Evolutionary conservation across 2,888 invertebrate species (phyloP).

Genomic region (Zele albiditarsus): DNA sequence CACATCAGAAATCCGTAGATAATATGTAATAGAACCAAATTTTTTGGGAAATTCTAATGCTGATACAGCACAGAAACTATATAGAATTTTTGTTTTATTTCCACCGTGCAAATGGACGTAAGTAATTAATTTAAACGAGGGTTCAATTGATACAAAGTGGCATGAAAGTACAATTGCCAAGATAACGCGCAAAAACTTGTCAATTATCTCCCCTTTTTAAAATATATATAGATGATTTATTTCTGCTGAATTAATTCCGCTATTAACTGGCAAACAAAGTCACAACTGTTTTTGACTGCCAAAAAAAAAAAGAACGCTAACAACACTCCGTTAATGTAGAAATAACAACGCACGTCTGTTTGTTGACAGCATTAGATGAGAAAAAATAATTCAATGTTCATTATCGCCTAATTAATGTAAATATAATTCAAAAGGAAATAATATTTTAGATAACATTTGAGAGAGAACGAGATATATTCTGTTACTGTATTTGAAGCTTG

Average conservation of each 20-base stretch:
- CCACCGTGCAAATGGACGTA: not conserved
- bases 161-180: not conserved
- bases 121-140: not conserved
- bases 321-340: not conserved
- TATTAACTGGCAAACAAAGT: not conserved
- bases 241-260: slow-evolving; percentile 8
- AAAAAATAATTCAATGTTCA: slow-evolving; percentile 14
- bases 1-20: too few species aligned
- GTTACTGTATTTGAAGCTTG: slow-evolving; percentile 18
- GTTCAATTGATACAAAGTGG: not conserved
- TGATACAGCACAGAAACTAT: too few species aligned
- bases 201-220: not conserved
- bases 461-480: slow-evolving; percentile 36
- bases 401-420: slow-evolving; percentile 42
- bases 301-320: not conserved
- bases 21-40: not conserved
- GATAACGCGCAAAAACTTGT: not conserved
- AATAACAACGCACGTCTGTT: not conserved
- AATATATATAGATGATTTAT: not conserved
- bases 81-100: too few species aligned
- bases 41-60: not conserved
- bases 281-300: not conserved
- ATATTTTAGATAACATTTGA: slow-evolving; percentile 40
- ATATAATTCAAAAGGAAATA: slow-evolving; percentile 31
- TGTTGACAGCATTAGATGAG: not conserved